These are phyloP conservation scores for Spermophilus dauricus DNA, from an alignment of 2,113 vertebrate species.

Conservation along the genomic window DNA sequence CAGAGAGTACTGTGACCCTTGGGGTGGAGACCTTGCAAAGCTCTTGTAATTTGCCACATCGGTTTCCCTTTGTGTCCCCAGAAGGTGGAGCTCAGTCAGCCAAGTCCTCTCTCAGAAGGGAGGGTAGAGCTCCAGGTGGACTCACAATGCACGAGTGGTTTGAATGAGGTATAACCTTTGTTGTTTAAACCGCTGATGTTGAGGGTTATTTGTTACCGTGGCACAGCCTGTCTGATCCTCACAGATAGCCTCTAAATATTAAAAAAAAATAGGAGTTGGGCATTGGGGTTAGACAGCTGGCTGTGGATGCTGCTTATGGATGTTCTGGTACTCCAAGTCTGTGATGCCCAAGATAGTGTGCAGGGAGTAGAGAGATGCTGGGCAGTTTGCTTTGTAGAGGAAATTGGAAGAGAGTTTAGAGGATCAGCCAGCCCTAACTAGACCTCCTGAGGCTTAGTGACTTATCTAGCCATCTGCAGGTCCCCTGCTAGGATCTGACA, in stretches of 20 bases:
- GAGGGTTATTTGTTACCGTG: neutral
- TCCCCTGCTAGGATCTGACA: neutral
- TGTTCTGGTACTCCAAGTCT: neutral
- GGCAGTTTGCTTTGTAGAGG: neutral
- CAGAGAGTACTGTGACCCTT: neutral
- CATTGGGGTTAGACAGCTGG: neutral
- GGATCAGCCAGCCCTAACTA: neutral
- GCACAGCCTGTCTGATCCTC: neutral
- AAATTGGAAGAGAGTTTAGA: neutral
- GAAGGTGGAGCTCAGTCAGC: neutral
- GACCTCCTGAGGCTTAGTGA: neutral
- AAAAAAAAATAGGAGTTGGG: neutral
- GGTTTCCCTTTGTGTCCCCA: neutral
- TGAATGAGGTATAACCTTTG: neutral
- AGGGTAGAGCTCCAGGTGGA: neutral
- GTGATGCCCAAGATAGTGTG: neutral
- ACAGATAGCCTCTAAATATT: neutral
- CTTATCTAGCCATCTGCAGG: neutral
- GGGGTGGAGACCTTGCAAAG: neutral
- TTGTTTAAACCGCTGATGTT: neutral
- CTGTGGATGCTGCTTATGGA: neutral
- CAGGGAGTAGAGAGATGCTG: neutral
- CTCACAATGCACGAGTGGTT: rapidly evolving
- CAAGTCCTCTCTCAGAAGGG: neutral
- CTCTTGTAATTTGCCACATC: neutral